A percentile compares a stretch with the other conserved stretches of the same genome.
Evolutionary conservation across 2,113 vertebrate species (phyloP).

Genomic region (Felis chaus): DNA sequence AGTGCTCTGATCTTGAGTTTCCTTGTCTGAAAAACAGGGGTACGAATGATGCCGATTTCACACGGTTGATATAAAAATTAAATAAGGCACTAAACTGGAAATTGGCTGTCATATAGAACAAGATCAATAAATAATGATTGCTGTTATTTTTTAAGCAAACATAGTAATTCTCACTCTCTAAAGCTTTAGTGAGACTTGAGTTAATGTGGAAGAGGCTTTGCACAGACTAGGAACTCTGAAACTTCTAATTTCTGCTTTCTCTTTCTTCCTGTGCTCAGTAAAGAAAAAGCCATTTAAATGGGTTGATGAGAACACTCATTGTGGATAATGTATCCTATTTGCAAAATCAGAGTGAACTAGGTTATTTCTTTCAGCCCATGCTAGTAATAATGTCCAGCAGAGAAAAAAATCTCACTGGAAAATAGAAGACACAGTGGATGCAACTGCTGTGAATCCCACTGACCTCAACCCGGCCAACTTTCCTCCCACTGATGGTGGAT

Average conservation of each 20-base stretch:
- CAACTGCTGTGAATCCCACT: not conserved
- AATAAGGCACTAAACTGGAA: not conserved
- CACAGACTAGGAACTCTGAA: not conserved
- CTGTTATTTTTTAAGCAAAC: constrained; percentile 3
- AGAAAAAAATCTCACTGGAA: not conserved
- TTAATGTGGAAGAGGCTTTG: not conserved
- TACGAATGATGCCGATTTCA: constrained; percentile 1
- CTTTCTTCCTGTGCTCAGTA: not conserved
- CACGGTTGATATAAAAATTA: not conserved
- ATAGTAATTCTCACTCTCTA: constrained; percentile 13
- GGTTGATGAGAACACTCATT: not conserved
- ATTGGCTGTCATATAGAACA: not conserved
- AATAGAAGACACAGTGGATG: not conserved
- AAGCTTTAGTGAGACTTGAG: constrained; percentile 36
- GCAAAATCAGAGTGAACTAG: not conserved
- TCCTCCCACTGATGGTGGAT: not conserved
- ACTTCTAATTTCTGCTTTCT: not conserved
- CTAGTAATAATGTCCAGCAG: not conserved
- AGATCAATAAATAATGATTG: not conserved
- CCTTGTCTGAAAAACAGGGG: not conserved
- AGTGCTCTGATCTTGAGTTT: not conserved
- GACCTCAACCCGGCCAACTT: not conserved
- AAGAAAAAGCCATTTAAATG: not conserved
- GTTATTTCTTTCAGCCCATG: not conserved
- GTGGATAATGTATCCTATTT: not conserved